phyloP scores from a whole-genome alignment of 2,888 invertebrate species.

The Melinopterus prodromus region DNA sequence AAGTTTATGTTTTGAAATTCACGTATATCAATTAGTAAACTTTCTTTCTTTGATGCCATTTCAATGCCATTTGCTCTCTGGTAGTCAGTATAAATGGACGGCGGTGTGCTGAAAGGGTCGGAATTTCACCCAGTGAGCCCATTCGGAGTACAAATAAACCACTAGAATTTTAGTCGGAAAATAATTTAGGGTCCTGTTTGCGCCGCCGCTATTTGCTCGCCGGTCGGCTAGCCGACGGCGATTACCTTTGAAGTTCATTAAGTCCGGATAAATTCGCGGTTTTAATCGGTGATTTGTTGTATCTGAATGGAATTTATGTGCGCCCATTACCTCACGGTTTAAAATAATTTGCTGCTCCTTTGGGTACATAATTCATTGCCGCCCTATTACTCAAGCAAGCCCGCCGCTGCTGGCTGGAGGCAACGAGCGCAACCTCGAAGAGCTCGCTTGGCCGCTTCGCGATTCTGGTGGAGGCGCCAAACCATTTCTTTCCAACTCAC shows the following conservation, averaged over 20 bases:
- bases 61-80: not conserved
- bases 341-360: conserved; percentile 37
- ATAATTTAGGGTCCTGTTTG: not conserved
- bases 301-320: conserved; percentile 36
- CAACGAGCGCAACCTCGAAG: conserved; percentile 23
- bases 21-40: not conserved
- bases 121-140: not conserved
- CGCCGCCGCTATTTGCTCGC: conserved; percentile 22
- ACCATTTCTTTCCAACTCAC: too few relatives aligned
- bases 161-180: conserved; percentile 4
- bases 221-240: not conserved
- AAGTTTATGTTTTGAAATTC: not conserved
- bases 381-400: conserved; percentile 36
- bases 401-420: conserved; percentile 24
- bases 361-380: conserved; percentile 35
- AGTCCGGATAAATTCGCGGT: conserved; percentile 36
- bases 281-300: conserved; percentile 37
- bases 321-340: conserved; percentile 36
- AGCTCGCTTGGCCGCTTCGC: conserved; percentile 6
- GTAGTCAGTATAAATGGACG: not conserved
- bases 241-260: conserved; percentile 28
- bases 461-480: conserved; percentile 8
- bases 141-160: not conserved
- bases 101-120: not conserved
- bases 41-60: not conserved